Percentiles rank a stretch among this genome's conserved stretches.
phyloP scores from a whole-genome alignment of 2,888 invertebrate genomes.

The Campaea margaritaria region DNA sequence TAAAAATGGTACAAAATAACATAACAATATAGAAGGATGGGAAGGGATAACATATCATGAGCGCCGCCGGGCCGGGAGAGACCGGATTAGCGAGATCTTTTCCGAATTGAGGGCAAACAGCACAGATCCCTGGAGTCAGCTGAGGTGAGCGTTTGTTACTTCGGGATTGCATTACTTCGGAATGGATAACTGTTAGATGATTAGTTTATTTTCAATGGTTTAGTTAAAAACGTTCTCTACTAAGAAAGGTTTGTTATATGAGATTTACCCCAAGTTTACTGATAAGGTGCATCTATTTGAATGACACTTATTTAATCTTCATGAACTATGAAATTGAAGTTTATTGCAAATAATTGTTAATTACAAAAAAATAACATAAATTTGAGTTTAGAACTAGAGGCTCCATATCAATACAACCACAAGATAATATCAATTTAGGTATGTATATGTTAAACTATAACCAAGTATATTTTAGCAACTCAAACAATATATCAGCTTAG shows the following conservation, averaged over 20 bases:
- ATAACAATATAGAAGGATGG: slow-evolving; percentile 20
- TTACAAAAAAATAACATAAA: too few species aligned
- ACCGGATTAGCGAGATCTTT: slow-evolving; percentile 76
- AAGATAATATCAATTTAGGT: too few species aligned
- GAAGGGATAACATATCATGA: slow-evolving; percentile 61
- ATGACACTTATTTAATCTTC: too few species aligned
- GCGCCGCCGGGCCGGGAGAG: slow-evolving; percentile 56
- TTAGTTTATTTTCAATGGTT: slow-evolving; percentile 12
- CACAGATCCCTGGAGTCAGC: slow-evolving; percentile 58
- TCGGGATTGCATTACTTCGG: slow-evolving; percentile 58
- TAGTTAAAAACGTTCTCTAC: background rate
- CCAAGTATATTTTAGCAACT: too few species aligned
- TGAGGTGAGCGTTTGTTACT: slow-evolving; percentile 70
- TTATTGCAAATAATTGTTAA: too few species aligned
- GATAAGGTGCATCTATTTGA: too few species aligned
- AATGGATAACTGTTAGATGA: slow-evolving; percentile 29
- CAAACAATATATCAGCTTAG: slow-evolving; percentile 39
- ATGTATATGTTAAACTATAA: too few species aligned
- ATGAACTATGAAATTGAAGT: too few species aligned
- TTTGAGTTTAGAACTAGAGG: too few species aligned
- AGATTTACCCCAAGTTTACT: background rate
- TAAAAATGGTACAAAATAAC: too few species aligned
- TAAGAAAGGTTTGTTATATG: slow-evolving; percentile 1
- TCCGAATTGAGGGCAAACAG: slow-evolving; percentile 78
- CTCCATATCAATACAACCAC: too few species aligned